These are phyloP conservation scores for Proisotoma minuta DNA, from an alignment of 2,888 invertebrate genomes.

Conservation along the genomic window DNA sequence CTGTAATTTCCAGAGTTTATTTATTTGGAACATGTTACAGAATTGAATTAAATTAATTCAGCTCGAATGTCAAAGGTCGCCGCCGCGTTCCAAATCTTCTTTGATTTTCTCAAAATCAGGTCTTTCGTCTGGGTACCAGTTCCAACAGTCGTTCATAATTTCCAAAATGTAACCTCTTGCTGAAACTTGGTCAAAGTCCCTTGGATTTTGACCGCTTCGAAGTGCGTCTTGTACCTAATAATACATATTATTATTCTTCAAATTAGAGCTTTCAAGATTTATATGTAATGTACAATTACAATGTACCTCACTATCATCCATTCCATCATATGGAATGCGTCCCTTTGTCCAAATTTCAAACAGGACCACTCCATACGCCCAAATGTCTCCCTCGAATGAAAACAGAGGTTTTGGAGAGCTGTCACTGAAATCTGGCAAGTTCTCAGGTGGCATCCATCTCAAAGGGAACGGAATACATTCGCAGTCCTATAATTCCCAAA, in stretches of 20 bases:
- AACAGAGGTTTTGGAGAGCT: no score
- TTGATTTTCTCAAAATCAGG: slow-evolving; percentile 2
- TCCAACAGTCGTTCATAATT: slow-evolving; percentile 1
- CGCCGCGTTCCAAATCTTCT: neutral
- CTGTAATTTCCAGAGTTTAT: no score
- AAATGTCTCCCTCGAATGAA: slow-evolving; percentile 7
- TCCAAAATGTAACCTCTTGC: neutral
- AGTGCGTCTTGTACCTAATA: neutral
- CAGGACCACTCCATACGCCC: slow-evolving; percentile 11
- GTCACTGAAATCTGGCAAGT: neutral
- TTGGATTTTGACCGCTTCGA: neutral
- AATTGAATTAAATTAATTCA: no score
- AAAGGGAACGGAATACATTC: neutral
- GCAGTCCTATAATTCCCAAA: neutral
- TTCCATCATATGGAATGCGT: neutral
- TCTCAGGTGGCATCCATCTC: slow-evolving; percentile 17
- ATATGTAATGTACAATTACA: no score
- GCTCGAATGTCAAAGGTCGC: no score
- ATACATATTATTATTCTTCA: no score
- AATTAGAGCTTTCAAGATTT: no score
- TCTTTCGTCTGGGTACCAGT: neutral
- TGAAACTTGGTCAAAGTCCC: neutral
- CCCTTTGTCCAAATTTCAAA: slow-evolving; percentile 13
- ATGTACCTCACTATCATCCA: neutral
- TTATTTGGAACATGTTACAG: no score